Base-by-base conservation (phyloP, 1,140 invertebrate species). In the Adoxophyes honmai region DNA sequence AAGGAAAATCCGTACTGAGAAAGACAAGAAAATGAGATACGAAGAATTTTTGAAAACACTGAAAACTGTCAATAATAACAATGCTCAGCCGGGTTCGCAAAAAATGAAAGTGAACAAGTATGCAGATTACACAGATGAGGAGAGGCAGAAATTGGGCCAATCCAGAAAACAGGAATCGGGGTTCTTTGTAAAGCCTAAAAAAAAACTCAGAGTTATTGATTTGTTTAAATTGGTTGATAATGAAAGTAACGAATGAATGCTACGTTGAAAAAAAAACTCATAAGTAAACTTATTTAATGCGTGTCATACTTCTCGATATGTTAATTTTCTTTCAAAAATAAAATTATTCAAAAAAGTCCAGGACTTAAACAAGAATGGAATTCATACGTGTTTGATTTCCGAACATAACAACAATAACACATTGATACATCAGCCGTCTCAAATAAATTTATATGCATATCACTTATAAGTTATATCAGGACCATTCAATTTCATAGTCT, bases 401-500 rank as follows among this genome's bases (percentile, higher is more conserved):
- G 6, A 6, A 28, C 21, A 3, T 6, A 28, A 28, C 21, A 3
- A 28, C 6, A 6, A 2, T 6, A 28, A 28, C 21, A 28, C 21
- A 2, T 28, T 6, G 6, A 28, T 6, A 28, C 21, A 2, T 28
- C 21, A 28, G 21, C 2, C 2, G 21, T 28, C 21, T 28, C 6
- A 28, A 28, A 28, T 28, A 28, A 28, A 28, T 28, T 2, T 28
- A n/a, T 28, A 28, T 28, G 21, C 21, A 28, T 28, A 28, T 28
- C 21, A 28, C 21, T 28, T 28, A 3, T 3, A 21, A 44, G 9
- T 44, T 44, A 14, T 15, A 21, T 39, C 44, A 62, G 57, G 59
- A 59, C 66, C 63, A 63, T 70, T 73, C 64, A 66, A 68, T 70
- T 70, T 54, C 35, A 38, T 52, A 52, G 51, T 57, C 65, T 52